A percentile compares a stretch with the other conserved stretches of the same genome.
phyloP scores from a whole-genome alignment of 2,113 vertebrate species.

The Odocoileus virginianus region DNA sequence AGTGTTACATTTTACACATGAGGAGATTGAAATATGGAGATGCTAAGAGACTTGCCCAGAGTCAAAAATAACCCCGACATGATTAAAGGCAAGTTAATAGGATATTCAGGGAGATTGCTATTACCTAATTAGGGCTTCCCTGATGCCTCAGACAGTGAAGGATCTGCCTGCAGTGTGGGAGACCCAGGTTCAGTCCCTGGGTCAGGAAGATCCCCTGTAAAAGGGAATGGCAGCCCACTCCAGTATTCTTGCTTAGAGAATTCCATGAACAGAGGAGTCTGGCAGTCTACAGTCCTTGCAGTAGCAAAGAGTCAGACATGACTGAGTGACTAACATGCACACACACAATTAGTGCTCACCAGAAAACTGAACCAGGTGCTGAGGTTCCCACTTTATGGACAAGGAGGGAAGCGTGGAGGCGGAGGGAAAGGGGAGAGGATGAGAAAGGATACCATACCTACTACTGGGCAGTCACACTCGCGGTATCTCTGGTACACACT shows the following conservation, averaged over 20 bases:
- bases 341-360: not conserved
- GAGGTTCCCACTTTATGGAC: fast-evolving
- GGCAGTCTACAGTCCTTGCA: not conserved
- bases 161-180: not conserved
- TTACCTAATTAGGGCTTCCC: not conserved
- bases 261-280: not conserved
- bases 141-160: not conserved
- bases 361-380: not conserved
- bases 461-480: fast-evolving
- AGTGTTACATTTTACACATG: not conserved
- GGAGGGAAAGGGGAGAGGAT: fast-evolving
- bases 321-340: not conserved
- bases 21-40: not conserved
- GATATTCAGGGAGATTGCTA: not conserved
- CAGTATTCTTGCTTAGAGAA: not conserved
- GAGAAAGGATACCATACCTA: not conserved
- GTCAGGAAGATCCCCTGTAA: not conserved
- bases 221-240: not conserved
- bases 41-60: not conserved
- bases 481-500: fast-evolving
- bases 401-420: fast-evolving
- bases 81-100: not conserved
- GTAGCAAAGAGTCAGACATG: not conserved
- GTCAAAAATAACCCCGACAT: not conserved
- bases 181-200: not conserved